phyloP scores from a whole-genome alignment of 2,113 vertebrate species.

The Stegostoma tigrinum region DNA sequence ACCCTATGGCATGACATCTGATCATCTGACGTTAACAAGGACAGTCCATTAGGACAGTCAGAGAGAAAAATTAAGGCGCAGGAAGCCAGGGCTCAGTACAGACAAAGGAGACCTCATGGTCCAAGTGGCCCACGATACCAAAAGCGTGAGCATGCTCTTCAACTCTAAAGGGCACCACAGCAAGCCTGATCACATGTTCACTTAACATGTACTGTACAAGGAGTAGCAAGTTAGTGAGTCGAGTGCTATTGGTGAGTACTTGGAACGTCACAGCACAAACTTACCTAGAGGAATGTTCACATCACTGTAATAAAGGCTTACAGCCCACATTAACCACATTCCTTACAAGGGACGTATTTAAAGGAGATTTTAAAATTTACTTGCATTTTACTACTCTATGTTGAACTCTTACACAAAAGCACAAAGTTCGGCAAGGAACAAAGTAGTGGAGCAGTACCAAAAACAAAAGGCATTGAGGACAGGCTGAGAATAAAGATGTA shows the following conservation, averaged over 20 bases:
- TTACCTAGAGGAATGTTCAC: not conserved
- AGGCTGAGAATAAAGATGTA: not conserved
- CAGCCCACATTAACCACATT: not conserved
- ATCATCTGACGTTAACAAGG: not conserved
- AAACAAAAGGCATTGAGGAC: not conserved
- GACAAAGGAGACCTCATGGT: not conserved
- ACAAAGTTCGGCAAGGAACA: not conserved
- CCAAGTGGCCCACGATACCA: not conserved
- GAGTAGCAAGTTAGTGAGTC: not conserved
- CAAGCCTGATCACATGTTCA: not conserved
- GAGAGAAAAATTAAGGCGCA: not conserved
- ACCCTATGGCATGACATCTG: not conserved
- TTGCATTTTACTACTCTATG: not conserved
- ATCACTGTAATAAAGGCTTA: not conserved
- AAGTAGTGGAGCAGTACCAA: not conserved
- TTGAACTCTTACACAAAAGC: not conserved
- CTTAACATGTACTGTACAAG: not conserved
- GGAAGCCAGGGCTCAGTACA: not conserved
- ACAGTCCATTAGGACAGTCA: not conserved
- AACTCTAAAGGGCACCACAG: not conserved
- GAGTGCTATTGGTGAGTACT: not conserved
- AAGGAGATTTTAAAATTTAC: not conserved
- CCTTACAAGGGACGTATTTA: not conserved
- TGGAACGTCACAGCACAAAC: not conserved
- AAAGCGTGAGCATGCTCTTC: not conserved